Evolutionary conservation across 2,113 vertebrate genomes (phyloP).

Genomic region (Eulemur macaco): DNA sequence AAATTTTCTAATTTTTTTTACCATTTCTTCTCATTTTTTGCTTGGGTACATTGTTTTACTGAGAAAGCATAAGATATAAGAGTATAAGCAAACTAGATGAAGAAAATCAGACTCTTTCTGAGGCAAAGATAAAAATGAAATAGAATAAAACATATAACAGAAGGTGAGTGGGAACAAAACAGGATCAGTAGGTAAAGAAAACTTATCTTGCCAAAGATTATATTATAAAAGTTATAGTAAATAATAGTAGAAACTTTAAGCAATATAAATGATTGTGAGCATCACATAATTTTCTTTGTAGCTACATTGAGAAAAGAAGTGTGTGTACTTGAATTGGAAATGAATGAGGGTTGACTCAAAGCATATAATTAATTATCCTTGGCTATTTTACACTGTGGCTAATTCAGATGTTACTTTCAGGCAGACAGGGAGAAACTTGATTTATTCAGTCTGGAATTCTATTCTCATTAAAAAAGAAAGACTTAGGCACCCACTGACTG

Average conservation of each 20-base stretch:
- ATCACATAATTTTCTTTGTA: conserved; percentile 71
- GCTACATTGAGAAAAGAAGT: conserved; percentile 59
- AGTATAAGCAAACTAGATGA: not conserved
- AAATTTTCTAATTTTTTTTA: conserved; percentile 17
- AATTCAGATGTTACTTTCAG: conserved; percentile 76
- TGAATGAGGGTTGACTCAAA: conserved; percentile 62
- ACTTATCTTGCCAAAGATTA: conserved; percentile 58
- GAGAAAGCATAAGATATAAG: not conserved
- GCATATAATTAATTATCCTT: conserved; percentile 81
- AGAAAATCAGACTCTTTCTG: conserved; percentile 34
- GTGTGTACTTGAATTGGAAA: conserved; percentile 64
- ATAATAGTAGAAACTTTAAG: conserved; percentile 60
- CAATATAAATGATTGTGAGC: conserved; percentile 72
- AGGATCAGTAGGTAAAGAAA: conserved; percentile 67
- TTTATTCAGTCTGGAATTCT: conserved; percentile 58
- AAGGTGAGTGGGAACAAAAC: conserved; percentile 69
- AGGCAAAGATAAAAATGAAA: conserved; percentile 57
- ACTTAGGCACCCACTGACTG: conserved; percentile 56
- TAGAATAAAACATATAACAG: conserved; percentile 66
- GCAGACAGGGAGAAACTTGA: conserved; percentile 64
- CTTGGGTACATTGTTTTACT: not conserved
- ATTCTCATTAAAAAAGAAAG: conserved; percentile 63
- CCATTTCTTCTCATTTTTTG: conserved; percentile 34
- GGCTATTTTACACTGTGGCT: conserved; percentile 73
- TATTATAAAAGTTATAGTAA: conserved; percentile 62